These are phyloP conservation scores for Horisme vitalbata DNA, from an alignment of 2,888 invertebrate species.

Conservation along the genomic window DNA sequence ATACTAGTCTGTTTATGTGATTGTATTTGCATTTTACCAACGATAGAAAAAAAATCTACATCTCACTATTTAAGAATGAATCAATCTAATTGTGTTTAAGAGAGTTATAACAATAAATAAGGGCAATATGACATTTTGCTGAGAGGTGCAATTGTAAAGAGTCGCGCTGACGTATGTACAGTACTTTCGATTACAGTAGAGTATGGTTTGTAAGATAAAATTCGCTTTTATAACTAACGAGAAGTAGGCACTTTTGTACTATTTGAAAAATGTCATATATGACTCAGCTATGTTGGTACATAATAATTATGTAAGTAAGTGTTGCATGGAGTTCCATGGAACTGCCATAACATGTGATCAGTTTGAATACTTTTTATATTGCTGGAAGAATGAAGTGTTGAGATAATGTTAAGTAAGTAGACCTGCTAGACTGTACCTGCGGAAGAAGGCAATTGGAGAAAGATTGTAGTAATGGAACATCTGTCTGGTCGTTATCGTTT, in stretches of 20 bases:
- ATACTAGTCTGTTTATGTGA: conserved; percentile 81
- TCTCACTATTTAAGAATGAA: conserved; percentile 79
- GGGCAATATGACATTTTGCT: conserved; percentile 71
- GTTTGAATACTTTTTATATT: conserved; percentile 82
- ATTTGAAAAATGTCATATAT: conserved; percentile 69
- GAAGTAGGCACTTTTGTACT: conserved; percentile 54
- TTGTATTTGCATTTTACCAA: conserved; percentile 80
- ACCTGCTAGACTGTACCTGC: conserved; percentile 78
- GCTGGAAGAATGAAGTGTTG: conserved; percentile 72
- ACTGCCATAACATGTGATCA: conserved; percentile 81
- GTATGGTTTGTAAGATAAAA: conserved; percentile 43
- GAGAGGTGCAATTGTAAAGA: conserved; percentile 57
- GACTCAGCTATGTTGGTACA: conserved; percentile 64
- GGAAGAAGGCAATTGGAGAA: conserved; percentile 74
- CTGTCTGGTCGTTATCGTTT: conserved; percentile 54
- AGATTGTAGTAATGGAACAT: conserved; percentile 47
- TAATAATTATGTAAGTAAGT: conserved; percentile 42
- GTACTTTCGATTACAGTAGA: conserved; percentile 19
- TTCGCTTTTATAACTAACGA: conserved; percentile 53
- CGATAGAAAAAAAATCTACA: conserved; percentile 66
- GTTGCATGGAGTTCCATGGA: conserved; percentile 79
- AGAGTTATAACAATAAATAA: conserved; percentile 50
- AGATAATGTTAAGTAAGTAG: conserved; percentile 79
- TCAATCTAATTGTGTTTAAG: conserved; percentile 63
- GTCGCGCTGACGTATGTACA: conserved; percentile 30